These are phyloP conservation scores for Drosophila bocki DNA, from an alignment of 1,140 invertebrate genomes.

Conservation along the genomic window DNA sequence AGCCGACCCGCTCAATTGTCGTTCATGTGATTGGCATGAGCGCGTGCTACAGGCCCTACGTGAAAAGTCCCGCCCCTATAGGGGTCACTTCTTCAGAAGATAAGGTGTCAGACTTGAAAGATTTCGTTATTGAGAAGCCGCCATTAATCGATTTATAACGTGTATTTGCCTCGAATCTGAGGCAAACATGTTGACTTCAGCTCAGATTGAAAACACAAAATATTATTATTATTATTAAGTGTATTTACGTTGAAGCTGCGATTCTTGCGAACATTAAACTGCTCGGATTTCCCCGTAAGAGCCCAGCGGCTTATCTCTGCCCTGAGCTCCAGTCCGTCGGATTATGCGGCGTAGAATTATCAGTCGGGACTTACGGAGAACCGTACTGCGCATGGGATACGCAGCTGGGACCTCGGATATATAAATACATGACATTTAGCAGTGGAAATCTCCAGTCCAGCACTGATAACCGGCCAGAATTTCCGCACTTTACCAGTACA, in stretches of 20 bases:
- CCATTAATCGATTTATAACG: not conserved
- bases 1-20: slow-evolving; percentile 19
- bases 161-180: not conserved
- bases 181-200: slow-evolving; percentile 32
- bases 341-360: slow-evolving; percentile 44
- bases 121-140: not conserved
- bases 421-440: slow-evolving; percentile 10
- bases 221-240: slow-evolving; percentile 29
- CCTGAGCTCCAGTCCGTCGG: slow-evolving; percentile 3
- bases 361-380: slow-evolving; percentile 26
- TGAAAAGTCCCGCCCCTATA: slow-evolving; percentile 8
- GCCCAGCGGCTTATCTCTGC: slow-evolving; percentile 37
- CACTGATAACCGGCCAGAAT: slow-evolving; percentile 35
- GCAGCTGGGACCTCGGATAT: slow-evolving; percentile 5
- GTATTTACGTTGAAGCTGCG: slow-evolving; percentile 23
- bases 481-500: slow-evolving; percentile 27
- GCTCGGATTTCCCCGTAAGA: slow-evolving; percentile 39
- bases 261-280: slow-evolving; percentile 14
- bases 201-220: slow-evolving; percentile 26
- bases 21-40: slow-evolving; percentile 69
- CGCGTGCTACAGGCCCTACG: slow-evolving; percentile 45
- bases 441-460: slow-evolving; percentile 21
- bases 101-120: not conserved
- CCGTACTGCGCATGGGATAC: slow-evolving; percentile 21
- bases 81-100: not conserved